These are phyloP conservation scores for Cheilinus undulatus DNA, from an alignment of 2,113 vertebrate species.

Conservation along the genomic window DNA sequence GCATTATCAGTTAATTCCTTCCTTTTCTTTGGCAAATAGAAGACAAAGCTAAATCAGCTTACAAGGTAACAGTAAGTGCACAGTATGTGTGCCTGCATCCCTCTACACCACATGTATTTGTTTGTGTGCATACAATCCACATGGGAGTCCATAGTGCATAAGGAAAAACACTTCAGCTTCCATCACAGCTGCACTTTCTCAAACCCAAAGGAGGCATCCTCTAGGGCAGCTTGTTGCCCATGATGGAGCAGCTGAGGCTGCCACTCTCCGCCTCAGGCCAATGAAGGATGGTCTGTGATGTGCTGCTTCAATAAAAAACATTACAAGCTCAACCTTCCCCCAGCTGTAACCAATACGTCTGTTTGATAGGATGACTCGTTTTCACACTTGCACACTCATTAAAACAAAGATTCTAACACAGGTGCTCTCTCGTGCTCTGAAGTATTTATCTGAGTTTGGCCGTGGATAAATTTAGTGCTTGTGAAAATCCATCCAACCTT, in stretches of 20 bases:
- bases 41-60: conserved; percentile 1
- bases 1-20: not conserved
- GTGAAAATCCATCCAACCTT: conserved; percentile 62
- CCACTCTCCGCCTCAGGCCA: conserved; percentile 60
- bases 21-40: not conserved
- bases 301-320: conserved; percentile 71
- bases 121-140: conserved; percentile 48
- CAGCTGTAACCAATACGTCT: conserved; percentile 43
- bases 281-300: conserved; percentile 45
- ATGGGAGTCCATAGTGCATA: conserved; percentile 23
- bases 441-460: conserved; percentile 17
- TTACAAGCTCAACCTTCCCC: conserved; percentile 39
- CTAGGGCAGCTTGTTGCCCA: conserved; percentile 41
- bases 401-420: conserved; percentile 32
- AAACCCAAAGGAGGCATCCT: conserved; percentile 55
- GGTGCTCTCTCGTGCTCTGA: conserved; percentile 12
- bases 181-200: conserved; percentile 67
- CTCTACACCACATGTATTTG: conserved; percentile 15
- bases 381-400: conserved; percentile 4
- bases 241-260: conserved; percentile 76
- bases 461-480: conserved; percentile 74
- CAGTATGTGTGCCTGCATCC: not conserved
- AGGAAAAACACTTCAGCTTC: conserved; percentile 69
- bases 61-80: not conserved
- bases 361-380: conserved; percentile 35